Base-by-base conservation (phyloP, 2,888 invertebrate species). In the Netelia melanura region DNA sequence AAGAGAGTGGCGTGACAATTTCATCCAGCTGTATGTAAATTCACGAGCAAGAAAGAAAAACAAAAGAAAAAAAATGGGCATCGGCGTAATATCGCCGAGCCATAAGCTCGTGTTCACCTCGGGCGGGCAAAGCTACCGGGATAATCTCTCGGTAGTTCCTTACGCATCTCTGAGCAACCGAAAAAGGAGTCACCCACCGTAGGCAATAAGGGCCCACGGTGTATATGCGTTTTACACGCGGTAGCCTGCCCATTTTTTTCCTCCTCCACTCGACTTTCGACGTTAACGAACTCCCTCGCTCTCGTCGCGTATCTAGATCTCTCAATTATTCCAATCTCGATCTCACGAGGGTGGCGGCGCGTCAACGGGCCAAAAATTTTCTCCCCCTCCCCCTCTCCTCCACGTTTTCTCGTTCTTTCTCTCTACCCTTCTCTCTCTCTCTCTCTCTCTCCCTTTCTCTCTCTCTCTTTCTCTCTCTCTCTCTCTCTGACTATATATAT, bases 271-370 rank as follows among this genome's bases (percentile, higher is more conserved):
- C 54, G 76, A 70, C 71, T 62, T 61, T 79, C 58, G 78, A 54
- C 84, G 81, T 83, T 86, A 86, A 86, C 87, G 86, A 86, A 86
- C 83, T 48, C 61, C 11, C 23, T 44, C 48, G 10, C 48, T 48
- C 14, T 48, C 14, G 48, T 48, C 17, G 44, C 85, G 83, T 88
- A 88, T 88, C 88, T 87, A 78, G 87, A 88, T 88, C 88, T 88
- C 88, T 88, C 88, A 87, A 88, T 88, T 88, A 88, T 86, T 86
- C 86, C 84, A 87, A 88, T 87, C 88, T 88, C 84, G 81, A 88
- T 87, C 86, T 87, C 30, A 30, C 81, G 83, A 81, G 82, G 86
- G 83, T 84, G 84, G 86, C 80, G 84, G 62, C 81, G 78, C 84
- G 80, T 76, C 76, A 71, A 67, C 72, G 61, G 56, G 43, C 10